Conservation (phyloP, 2,888 invertebrate species). For the Ganaspis brasiliensis region DNA sequence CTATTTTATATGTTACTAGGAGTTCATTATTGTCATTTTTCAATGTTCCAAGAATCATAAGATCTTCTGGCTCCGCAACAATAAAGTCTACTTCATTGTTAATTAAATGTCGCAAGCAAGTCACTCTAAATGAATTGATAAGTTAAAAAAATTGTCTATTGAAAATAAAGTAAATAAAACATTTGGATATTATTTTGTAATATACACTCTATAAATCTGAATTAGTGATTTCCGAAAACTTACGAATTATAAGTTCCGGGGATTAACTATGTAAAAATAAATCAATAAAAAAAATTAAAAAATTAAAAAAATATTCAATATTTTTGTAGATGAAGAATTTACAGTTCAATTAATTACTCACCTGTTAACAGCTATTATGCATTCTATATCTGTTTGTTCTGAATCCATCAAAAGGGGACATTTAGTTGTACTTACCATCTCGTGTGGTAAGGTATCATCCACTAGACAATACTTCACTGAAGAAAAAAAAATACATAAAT, state of each 20-base stretch:
- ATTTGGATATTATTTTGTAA: no score
- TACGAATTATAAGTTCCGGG: no score
- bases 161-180: neutral
- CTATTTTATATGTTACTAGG: slow-evolving; percentile 87
- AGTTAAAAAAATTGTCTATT: no score
- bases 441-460: slow-evolving; percentile 84
- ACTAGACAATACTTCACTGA: slow-evolving; percentile 88
- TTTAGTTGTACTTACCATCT: slow-evolving; percentile 82
- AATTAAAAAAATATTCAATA: no score
- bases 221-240: no score
- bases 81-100: slow-evolving; percentile 92
- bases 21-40: slow-evolving; percentile 84
- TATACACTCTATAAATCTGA: no score
- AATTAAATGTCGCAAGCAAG: slow-evolving; percentile 90
- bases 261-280: no score
- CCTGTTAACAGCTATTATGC: slow-evolving; percentile 88
- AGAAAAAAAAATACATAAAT: slow-evolving; percentile 60
- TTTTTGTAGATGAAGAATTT: neutral
- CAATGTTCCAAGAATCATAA: slow-evolving; percentile 84
- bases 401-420: slow-evolving; percentile 83
- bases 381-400: slow-evolving; percentile 85
- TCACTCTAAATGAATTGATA: slow-evolving; percentile 82
- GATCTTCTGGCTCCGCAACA: slow-evolving; percentile 91
- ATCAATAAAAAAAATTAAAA: no score
- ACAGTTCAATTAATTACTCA: slow-evolving; percentile 71